phyloP scores from a whole-genome alignment of 1,140 invertebrate genomes.

The Cydia amplana region DNA sequence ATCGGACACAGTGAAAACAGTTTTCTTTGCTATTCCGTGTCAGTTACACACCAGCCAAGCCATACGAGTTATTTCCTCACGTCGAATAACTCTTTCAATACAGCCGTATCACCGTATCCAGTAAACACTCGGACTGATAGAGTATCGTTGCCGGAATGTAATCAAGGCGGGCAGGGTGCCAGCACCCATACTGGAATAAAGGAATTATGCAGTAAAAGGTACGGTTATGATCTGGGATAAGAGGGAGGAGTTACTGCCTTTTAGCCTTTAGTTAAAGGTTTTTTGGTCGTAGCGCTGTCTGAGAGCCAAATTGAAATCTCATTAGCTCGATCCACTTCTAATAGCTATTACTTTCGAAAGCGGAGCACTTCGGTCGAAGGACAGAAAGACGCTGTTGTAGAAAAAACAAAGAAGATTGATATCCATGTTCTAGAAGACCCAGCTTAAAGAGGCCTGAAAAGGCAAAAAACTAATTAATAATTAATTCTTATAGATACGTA shows the following conservation, averaged over 20 bases:
- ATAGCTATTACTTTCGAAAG: neutral
- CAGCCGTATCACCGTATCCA: neutral
- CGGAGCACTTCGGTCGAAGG: neutral
- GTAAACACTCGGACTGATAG: neutral
- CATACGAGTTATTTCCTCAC: neutral
- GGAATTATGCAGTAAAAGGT: neutral
- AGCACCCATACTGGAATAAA: neutral
- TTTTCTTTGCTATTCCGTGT: neutral
- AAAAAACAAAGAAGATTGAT: too few relatives aligned
- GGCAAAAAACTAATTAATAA: too few relatives aligned
- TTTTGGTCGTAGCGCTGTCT: too few relatives aligned
- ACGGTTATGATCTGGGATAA: neutral
- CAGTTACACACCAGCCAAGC: neutral
- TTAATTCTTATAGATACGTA: too few relatives aligned
- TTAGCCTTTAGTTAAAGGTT: too few relatives aligned
- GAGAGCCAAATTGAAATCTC: neutral
- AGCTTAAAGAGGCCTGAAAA: too few relatives aligned
- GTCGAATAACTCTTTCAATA: neutral
- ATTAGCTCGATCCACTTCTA: neutral
- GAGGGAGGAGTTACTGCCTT: too few relatives aligned
- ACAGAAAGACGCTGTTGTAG: too few relatives aligned
- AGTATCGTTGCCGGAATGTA: neutral
- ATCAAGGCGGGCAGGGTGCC: conserved; percentile 6
- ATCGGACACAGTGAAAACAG: neutral
- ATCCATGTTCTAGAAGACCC: too few relatives aligned